Percentiles rank a stretch among this genome's conserved stretches.
Evolutionary conservation across 1,140 invertebrate genomes (phyloP).

Genomic region (Artemia franciscana): DNA sequence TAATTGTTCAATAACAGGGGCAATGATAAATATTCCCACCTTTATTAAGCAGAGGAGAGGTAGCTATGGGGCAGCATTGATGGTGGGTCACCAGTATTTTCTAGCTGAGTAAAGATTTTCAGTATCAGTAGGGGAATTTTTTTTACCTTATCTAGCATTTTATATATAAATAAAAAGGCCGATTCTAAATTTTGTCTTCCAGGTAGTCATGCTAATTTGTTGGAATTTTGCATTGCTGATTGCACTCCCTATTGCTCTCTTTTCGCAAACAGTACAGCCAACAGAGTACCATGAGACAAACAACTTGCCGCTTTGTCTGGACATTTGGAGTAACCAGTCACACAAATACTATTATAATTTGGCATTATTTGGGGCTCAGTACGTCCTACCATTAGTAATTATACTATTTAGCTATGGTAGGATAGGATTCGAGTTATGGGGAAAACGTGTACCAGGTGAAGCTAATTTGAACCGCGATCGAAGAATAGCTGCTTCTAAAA

Average conservation of each 20-base stretch:
- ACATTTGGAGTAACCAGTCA: constrained; percentile 30
- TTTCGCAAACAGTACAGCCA: constrained; percentile 28
- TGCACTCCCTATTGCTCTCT: constrained; percentile 50
- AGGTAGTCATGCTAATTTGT: constrained; percentile 16
- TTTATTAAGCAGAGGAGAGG: no score
- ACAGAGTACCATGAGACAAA: constrained; percentile 30
- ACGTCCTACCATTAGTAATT: constrained; percentile 54
- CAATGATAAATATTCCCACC: no score
- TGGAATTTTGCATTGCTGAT: constrained; percentile 43
- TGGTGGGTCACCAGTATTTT: no score
- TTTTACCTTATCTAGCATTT: no score
- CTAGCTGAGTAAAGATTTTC: no score
- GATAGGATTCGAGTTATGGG: constrained; percentile 70
- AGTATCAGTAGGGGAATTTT: no score
- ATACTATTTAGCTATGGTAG: constrained; percentile 63
- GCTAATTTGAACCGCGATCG: constrained; percentile 53
- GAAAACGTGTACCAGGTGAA: constrained; percentile 57
- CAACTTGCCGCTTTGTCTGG: constrained; percentile 36
- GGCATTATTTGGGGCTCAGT: constrained; percentile 55
- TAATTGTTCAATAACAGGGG: no score
- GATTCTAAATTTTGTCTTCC: constrained; percentile 6
- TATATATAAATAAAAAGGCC: no score
- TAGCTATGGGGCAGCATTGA: no score
- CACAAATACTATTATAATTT: constrained; percentile 44
- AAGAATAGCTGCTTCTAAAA: constrained; percentile 57